Conservation (phyloP, 2,888 invertebrate genomes). For the Caenorhabditis sp. region DNA sequence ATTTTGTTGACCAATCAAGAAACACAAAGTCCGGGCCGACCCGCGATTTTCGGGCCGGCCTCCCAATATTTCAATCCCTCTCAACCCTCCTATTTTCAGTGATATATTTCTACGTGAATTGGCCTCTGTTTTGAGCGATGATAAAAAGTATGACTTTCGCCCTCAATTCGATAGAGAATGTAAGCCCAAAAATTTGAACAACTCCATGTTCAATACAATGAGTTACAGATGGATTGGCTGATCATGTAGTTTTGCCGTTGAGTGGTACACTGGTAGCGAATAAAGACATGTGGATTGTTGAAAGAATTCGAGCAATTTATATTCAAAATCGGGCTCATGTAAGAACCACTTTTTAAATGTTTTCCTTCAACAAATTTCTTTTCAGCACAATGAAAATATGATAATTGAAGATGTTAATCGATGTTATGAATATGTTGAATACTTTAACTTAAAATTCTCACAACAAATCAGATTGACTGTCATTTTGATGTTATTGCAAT, state of each 20-base stretch:
- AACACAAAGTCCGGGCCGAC: too few species aligned
- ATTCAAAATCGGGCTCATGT: background rate
- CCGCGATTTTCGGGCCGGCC: too few species aligned
- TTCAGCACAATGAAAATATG: constrained; percentile 3
- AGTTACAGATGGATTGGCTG: constrained; percentile 14
- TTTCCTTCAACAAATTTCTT: background rate
- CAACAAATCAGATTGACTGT: constrained; percentile 20
- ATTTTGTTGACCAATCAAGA: too few species aligned
- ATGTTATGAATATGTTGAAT: constrained; percentile 12
- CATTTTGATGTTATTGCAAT: constrained; percentile 13
- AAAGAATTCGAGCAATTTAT: constrained; percentile 1
- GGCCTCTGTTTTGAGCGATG: too few species aligned
- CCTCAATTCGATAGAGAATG: too few species aligned
- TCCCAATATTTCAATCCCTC: too few species aligned
- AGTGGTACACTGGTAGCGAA: constrained; percentile 7
- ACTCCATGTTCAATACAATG: constrained; percentile 2
- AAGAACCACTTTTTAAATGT: background rate
- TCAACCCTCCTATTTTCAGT: too few species aligned
- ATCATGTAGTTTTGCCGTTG: constrained; percentile 12
- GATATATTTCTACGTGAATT: too few species aligned
- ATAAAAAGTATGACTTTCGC: too few species aligned
- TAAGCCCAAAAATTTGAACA: background rate
- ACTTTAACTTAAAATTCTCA: background rate
- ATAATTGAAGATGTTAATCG: constrained; percentile 17
- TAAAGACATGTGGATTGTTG: background rate